Evolutionary conservation across 1,140 invertebrate species (phyloP).

Genomic region (Lucilia sericata): DNA sequence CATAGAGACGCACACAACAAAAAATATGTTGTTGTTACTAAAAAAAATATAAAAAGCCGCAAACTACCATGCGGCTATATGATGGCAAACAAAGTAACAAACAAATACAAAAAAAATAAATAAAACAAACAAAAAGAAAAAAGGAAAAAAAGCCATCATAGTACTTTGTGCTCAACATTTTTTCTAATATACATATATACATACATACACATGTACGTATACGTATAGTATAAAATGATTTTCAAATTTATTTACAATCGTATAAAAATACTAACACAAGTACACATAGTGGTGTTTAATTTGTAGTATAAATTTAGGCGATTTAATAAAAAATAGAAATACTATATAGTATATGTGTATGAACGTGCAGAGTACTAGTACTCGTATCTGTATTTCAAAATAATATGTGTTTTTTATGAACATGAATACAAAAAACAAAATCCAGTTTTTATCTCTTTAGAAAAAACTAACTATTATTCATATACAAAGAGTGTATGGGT

Average conservation of each 20-base stretch:
- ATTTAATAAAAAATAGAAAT: neutral
- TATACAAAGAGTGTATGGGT: neutral
- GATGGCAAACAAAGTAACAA: neutral
- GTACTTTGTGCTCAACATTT: neutral
- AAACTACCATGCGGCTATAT: neutral
- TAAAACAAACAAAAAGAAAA: neutral
- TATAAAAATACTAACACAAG: neutral
- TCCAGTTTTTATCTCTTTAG: neutral
- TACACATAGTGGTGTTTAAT: neutral
- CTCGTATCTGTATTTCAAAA: neutral
- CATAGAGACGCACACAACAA: neutral
- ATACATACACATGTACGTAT: too few relatives aligned
- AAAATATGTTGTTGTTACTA: neutral
- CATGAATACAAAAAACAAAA: neutral
- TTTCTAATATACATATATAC: neutral
- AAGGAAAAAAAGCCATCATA: neutral
- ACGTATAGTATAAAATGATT: neutral
- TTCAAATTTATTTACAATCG: constrained; percentile 12
- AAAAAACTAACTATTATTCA: neutral
- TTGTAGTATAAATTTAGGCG: neutral
- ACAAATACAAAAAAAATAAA: neutral
- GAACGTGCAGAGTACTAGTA: neutral
- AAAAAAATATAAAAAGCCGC: neutral
- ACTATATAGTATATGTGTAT: neutral
- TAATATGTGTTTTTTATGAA: neutral